Percentiles rank a stretch among this genome's conserved stretches.
Conservation (phyloP, 1,140 invertebrate species). For the Trachymyrmex cornetzi region DNA sequence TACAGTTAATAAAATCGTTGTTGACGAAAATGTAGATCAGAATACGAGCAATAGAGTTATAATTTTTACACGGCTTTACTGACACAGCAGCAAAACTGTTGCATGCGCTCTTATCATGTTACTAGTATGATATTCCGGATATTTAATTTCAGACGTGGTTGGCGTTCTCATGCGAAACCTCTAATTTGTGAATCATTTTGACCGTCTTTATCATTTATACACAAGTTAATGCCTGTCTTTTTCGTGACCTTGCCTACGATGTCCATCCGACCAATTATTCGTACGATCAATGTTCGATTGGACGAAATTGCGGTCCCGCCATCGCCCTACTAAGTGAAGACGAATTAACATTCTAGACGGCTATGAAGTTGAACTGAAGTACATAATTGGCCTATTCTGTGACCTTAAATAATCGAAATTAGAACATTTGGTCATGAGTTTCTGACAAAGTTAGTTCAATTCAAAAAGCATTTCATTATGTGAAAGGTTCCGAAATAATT, state of each 20-base stretch:
- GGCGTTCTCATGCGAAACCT: conserved; percentile 26
- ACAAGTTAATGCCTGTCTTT: neutral
- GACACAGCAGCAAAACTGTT: neutral
- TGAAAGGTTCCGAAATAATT: neutral
- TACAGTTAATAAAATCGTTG: neutral
- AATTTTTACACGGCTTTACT: neutral
- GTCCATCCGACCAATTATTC: neutral
- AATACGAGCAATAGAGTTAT: conserved; percentile 1
- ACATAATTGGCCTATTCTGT: neutral
- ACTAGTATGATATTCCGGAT: conserved; percentile 47
- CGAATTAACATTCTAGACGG: conserved; percentile 50
- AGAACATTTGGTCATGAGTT: neutral
- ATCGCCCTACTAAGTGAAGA: conserved; percentile 32
- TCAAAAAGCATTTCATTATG: neutral
- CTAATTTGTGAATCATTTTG: conserved; percentile 1
- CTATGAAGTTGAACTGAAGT: conserved; percentile 18
- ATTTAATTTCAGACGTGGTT: conserved; percentile 51
- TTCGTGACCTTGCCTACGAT: neutral
- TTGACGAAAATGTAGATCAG: neutral
- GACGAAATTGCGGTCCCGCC: conserved; percentile 45
- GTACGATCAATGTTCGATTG: conserved; percentile 36
- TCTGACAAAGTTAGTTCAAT: neutral
- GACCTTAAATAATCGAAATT: neutral
- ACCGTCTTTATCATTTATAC: neutral
- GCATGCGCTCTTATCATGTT: neutral